A percentile compares a stretch with the other conserved stretches of the same genome.
Conservation (phyloP, 2,888 invertebrate species). For the Argyresthia goedartella region DNA sequence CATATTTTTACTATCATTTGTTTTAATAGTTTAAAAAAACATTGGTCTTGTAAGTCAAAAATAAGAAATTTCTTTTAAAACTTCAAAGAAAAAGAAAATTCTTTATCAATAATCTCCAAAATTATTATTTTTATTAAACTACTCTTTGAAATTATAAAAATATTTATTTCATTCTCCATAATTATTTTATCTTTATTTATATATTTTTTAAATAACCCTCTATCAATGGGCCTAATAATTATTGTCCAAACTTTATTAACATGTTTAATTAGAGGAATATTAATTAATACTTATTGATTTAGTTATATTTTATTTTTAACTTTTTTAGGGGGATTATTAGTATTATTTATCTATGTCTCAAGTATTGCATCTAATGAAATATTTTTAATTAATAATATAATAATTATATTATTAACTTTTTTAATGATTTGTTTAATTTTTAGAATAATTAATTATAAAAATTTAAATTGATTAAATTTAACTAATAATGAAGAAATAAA, state of each 20-base stretch:
- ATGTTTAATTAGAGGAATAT: slow-evolving; percentile 51
- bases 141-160: slow-evolving; percentile 63
- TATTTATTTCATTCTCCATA: slow-evolving; percentile 42
- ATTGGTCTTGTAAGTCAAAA: slow-evolving; percentile 78
- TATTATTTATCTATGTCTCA: slow-evolving; percentile 75
- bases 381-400: slow-evolving; percentile 45
- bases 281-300: slow-evolving; percentile 68
- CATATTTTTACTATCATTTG: slow-evolving; percentile 56
- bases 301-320: slow-evolving; percentile 74
- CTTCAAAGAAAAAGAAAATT: slow-evolving; percentile 68
- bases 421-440: slow-evolving; percentile 21
- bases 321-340: slow-evolving; percentile 74
- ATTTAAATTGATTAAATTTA: slow-evolving; percentile 38
- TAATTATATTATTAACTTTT: slow-evolving; percentile 22
- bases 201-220: slow-evolving; percentile 50
- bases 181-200: slow-evolving; percentile 34
- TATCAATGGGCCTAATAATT: slow-evolving; percentile 67
- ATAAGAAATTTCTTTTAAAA: slow-evolving; percentile 70
- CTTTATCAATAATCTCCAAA: slow-evolving; percentile 77
- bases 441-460: slow-evolving; percentile 23
- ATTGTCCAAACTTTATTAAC: slow-evolving; percentile 63
- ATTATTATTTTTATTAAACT: slow-evolving; percentile 78
- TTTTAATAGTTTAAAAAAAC: slow-evolving; percentile 78
- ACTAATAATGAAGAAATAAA: slow-evolving; percentile 31
- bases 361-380: slow-evolving; percentile 74